A percentile compares a stretch with the other conserved stretches of the same genome.
Conservation (phyloP, 2,113 vertebrate species). For the Setophaga coronata region DNA sequence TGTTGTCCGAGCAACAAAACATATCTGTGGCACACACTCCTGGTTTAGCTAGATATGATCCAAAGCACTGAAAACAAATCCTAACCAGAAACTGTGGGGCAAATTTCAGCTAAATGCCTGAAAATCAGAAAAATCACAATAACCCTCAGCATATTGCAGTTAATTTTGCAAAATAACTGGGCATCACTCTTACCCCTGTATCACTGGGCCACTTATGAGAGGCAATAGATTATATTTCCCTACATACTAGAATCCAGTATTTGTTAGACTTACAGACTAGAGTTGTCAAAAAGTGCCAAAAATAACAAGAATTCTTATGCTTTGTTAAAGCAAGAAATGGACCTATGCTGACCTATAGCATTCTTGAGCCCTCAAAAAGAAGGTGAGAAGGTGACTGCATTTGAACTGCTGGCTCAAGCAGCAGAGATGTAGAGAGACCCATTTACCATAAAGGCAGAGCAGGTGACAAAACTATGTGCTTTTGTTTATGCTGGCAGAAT, state of each 20-base stretch:
- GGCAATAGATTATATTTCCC: not conserved
- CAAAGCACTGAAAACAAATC: not conserved
- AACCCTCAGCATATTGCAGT: not conserved
- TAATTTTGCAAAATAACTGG: not conserved
- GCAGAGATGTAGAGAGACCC: not conserved
- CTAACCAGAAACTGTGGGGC: not conserved
- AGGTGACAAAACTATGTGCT: conserved; percentile 35
- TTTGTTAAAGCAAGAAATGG: not conserved
- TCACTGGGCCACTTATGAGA: not conserved
- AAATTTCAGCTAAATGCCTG: not conserved
- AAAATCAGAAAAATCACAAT: not conserved
- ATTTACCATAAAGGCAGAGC: conserved; percentile 7
- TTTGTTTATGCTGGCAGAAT: conserved; percentile 40
- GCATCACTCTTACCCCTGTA: not conserved
- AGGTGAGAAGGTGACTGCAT: not conserved
- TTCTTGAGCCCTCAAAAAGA: not conserved
- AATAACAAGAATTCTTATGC: not conserved
- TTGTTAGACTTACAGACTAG: not conserved
- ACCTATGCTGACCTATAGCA: not conserved
- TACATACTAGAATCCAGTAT: not conserved
- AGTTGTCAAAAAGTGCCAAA: not conserved
- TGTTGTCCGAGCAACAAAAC: not conserved
- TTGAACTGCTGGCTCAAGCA: not conserved
- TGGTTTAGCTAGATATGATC: not conserved
- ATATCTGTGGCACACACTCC: not conserved